A percentile compares a stretch with the other conserved stretches of the same genome.
Conservation (phyloP, 2,888 invertebrate species). For the Heteromyza rotundicornis region DNA sequence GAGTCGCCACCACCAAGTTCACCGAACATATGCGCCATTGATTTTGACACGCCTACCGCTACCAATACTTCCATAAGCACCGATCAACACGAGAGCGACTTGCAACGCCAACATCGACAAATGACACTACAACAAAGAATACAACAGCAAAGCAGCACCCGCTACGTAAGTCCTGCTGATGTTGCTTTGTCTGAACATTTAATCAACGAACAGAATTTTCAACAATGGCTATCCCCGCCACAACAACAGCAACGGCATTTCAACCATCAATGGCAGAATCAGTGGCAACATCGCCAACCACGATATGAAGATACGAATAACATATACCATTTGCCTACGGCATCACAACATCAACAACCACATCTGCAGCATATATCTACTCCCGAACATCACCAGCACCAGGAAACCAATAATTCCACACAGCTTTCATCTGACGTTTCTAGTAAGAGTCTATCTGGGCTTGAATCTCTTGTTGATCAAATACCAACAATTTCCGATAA, state of each 20-base stretch:
- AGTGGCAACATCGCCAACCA: too few species aligned
- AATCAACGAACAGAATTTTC: slow-evolving; percentile 34
- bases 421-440: slow-evolving; percentile 69
- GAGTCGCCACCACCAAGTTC: slow-evolving; percentile 51
- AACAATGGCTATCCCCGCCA: slow-evolving; percentile 36
- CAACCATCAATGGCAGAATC: slow-evolving; percentile 31
- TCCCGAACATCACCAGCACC: slow-evolving; percentile 16
- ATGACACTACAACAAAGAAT: slow-evolving; percentile 21
- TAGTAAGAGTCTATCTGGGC: slow-evolving; percentile 84
- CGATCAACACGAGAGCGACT: slow-evolving; percentile 11
- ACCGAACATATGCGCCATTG: slow-evolving; percentile 45
- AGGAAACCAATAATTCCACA: slow-evolving; percentile 17
- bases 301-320: too few species aligned
- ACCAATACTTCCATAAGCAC: background rate
- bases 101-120: slow-evolving; percentile 23
- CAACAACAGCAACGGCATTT: slow-evolving; percentile 24
- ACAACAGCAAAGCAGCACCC: slow-evolving; percentile 28
- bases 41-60: slow-evolving; percentile 42
- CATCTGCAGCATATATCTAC: slow-evolving; percentile 39
- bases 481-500: slow-evolving; percentile 87
- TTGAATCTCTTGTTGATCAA: slow-evolving; percentile 89
- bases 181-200: slow-evolving; percentile 16
- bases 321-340: too few species aligned
- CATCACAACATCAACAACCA: slow-evolving; percentile 10
- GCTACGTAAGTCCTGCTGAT: slow-evolving; percentile 30